Base-by-base conservation (phyloP, 2,888 invertebrate species). In the Lordiphosa andalusiaca region DNA sequence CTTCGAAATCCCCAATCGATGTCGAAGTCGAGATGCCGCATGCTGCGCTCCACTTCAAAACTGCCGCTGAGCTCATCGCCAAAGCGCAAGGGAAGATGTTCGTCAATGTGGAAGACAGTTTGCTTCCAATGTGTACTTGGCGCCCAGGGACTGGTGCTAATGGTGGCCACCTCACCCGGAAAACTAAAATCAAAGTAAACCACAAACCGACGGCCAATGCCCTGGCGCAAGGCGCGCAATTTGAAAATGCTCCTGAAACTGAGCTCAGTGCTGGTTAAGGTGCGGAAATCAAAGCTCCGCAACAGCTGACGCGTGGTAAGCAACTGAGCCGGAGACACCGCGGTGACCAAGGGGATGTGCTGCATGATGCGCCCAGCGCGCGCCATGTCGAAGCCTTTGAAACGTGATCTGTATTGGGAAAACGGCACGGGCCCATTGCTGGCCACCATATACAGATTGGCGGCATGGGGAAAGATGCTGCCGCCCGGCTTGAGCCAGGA, bases 181-280 rank as follows among this genome's bases (percentile, higher is more conserved):
- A 73, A 73, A 2, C 12, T 6, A 7, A 56, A 56, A 35, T 73
- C 72, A 42, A 73, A 75, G 50, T 69, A 71, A 6, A 68, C 53
- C 7, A 73, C 47, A 23, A 75, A 66, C 40, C 56, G 47, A 4
- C 56, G 46, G 48, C 53, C 72, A 30, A 75, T 42, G 1, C 49
- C 46, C 6, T 69, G 61, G 0, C 65, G 57, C n/a, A 52, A 3
- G 1, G 49, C 6, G 19, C 30, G 48, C 23, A 75, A 62, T 33
- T 37, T 9, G 5, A 72, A 75, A n/a, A 56, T 39, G 5, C 51
- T 59, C 0, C 6, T 51, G 39, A 71, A 72, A 47, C 57, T 71
- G 0, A 72, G 61, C 9, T 72, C 53, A 0, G 40, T 4, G 6
- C n/a, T 50, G 0, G 12, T 23, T 38, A 71, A 10, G 2, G 47